These are phyloP conservation scores for Punctoribates punctum DNA, from an alignment of 2,888 invertebrate genomes.

Conservation along the genomic window DNA sequence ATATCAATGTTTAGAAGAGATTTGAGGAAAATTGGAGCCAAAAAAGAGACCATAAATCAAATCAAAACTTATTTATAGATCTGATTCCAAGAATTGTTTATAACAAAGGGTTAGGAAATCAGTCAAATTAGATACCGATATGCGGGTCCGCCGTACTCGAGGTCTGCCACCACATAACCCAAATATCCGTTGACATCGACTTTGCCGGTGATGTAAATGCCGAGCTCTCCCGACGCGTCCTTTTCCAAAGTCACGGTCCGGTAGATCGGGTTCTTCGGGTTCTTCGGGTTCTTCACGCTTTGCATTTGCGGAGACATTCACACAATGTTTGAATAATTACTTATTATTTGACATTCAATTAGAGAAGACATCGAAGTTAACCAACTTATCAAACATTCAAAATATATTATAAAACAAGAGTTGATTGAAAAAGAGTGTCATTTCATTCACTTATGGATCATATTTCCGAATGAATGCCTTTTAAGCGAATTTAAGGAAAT, in stretches of 20 bases:
- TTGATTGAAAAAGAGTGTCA: not conserved
- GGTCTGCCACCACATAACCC: conserved; percentile 60
- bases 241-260: conserved; percentile 62
- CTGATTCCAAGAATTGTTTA: not conserved
- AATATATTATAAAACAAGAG: conserved; percentile 18
- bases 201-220: conserved; percentile 63
- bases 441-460: conserved; percentile 6
- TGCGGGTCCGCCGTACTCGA: conserved; percentile 65
- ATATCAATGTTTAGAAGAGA: conserved; percentile 10
- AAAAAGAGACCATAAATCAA: not conserved
- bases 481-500: conserved; percentile 16
- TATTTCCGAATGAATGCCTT: not conserved
- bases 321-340: not conserved
- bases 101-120: not conserved
- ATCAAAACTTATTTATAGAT: not conserved
- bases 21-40: not conserved
- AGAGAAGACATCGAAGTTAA: not conserved
- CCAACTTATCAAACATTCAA: not conserved
- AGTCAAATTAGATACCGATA: conserved; percentile 54
- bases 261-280: not conserved
- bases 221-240: conserved; percentile 62
- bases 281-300: not conserved
- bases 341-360: conserved; percentile 1
- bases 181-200: conserved; percentile 45
- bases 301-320: not conserved